Percentiles rank a stretch among this genome's conserved stretches.
Evolutionary conservation across 2,888 invertebrate species (phyloP).

Genomic region (Agrypnus murinus): DNA sequence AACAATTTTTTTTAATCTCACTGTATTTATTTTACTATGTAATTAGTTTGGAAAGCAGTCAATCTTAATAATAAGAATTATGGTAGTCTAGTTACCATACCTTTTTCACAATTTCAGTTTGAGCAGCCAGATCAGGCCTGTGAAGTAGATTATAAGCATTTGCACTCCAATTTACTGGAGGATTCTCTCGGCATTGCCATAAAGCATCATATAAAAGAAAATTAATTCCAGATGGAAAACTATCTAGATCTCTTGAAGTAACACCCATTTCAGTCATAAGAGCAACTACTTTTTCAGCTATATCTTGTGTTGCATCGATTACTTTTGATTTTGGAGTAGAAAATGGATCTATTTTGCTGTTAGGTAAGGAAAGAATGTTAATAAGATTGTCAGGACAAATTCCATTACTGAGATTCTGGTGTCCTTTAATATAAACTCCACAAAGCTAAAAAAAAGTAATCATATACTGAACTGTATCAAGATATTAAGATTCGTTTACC

Average conservation of each 20-base stretch:
- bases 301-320: conserved; percentile 57
- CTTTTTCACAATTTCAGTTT: conserved; percentile 68
- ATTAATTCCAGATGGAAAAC: conserved; percentile 82
- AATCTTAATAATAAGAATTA: no score
- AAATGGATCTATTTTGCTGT: conserved; percentile 65
- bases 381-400: conserved; percentile 59
- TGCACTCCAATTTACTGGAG: conserved; percentile 83
- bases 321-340: conserved; percentile 54
- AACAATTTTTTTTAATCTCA: no score
- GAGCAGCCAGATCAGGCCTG: conserved; percentile 81
- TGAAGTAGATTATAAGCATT: conserved; percentile 82
- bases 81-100: conserved; percentile 56
- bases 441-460: conserved; percentile 59
- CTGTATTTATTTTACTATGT: no score
- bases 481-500: conserved; percentile 69
- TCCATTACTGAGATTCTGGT: conserved; percentile 42
- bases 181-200: conserved; percentile 80
- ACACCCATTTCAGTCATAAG: conserved; percentile 75
- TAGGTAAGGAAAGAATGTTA: conserved; percentile 49
- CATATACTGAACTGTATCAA: no score
- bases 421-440: conserved; percentile 58
- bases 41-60: no score
- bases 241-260: conserved; percentile 81
- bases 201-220: conserved; percentile 81
- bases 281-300: conserved; percentile 72